Conservation (phyloP, 1,140 invertebrate species). For the Microplitis mediator region DNA sequence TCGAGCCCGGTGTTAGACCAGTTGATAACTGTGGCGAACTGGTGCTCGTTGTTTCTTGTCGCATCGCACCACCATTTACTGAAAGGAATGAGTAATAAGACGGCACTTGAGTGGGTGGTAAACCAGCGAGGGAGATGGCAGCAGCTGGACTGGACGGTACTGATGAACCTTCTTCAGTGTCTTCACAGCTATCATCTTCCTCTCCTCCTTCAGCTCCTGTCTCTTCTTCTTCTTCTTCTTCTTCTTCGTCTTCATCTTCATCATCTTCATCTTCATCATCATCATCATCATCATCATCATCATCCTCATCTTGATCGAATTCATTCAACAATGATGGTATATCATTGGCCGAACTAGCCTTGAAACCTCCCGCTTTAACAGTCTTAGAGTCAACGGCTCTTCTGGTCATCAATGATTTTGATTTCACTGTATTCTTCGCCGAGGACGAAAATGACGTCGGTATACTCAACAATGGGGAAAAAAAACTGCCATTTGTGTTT, state of each 20-base stretch:
- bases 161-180: slow-evolving; percentile 53
- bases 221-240: slow-evolving; percentile 36
- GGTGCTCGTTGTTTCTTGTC: slow-evolving; percentile 57
- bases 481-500: slow-evolving; percentile 38
- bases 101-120: slow-evolving; percentile 34
- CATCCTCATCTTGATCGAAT: slow-evolving; percentile 49
- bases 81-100: slow-evolving; percentile 55
- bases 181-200: slow-evolving; percentile 39
- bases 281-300: slow-evolving; percentile 8
- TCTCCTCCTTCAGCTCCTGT: slow-evolving; percentile 31
- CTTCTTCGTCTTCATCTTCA: slow-evolving; percentile 35
- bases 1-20: slow-evolving; percentile 35
- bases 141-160: slow-evolving; percentile 53
- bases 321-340: slow-evolving; percentile 44
- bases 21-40: slow-evolving; percentile 53
- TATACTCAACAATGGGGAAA: slow-evolving; percentile 38
- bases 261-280: slow-evolving; percentile 30
- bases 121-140: slow-evolving; percentile 38
- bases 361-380: neutral
- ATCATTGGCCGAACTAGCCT: slow-evolving; percentile 32
- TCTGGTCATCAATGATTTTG: slow-evolving; percentile 9
- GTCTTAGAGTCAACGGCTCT: neutral
- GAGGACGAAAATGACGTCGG: slow-evolving; percentile 36
- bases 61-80: slow-evolving; percentile 52
- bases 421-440: neutral